A percentile compares a stretch with the other conserved stretches of the same genome.
Conservation (phyloP, 2,888 invertebrate species). For the Epistrophe grossulariae region DNA sequence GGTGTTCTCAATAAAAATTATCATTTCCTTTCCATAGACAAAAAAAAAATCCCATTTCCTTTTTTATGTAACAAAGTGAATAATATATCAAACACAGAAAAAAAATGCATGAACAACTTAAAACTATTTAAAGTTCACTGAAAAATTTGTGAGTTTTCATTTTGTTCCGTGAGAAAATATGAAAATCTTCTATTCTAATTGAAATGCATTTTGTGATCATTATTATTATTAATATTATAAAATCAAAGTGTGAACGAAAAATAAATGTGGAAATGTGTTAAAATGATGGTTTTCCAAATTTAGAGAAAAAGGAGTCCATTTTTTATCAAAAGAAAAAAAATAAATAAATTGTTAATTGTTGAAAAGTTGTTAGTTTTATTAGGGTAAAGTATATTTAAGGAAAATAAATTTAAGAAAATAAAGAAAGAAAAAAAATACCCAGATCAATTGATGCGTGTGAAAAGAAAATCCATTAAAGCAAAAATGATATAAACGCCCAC, state of each 20-base stretch:
- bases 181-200: conserved; percentile 4
- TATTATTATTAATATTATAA: too few species aligned
- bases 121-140: conserved; percentile 2
- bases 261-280: conserved; percentile 39
- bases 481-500: conserved; percentile 70
- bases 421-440: conserved; percentile 15
- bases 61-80: conserved; percentile 66
- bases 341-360: conserved; percentile 36
- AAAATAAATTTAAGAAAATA: conserved; percentile 23
- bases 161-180: not conserved
- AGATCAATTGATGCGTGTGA: conserved; percentile 60
- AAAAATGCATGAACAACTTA: conserved; percentile 19
- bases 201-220: conserved; percentile 59
- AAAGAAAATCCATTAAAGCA: conserved; percentile 63
- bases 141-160: not conserved
- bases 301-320: conserved; percentile 30
- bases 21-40: conserved; percentile 25
- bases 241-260: conserved; percentile 17
- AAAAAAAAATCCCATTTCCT: conserved; percentile 53
- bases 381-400: conserved; percentile 40
- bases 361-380: conserved; percentile 44
- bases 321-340: not conserved
- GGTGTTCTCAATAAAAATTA: conserved; percentile 66
- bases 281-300: conserved; percentile 4
- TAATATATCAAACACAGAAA: not conserved